Percentiles rank a stretch among this genome's conserved stretches.
Conservation (phyloP, 2,888 invertebrate species). For the Synergus laeviventris region DNA sequence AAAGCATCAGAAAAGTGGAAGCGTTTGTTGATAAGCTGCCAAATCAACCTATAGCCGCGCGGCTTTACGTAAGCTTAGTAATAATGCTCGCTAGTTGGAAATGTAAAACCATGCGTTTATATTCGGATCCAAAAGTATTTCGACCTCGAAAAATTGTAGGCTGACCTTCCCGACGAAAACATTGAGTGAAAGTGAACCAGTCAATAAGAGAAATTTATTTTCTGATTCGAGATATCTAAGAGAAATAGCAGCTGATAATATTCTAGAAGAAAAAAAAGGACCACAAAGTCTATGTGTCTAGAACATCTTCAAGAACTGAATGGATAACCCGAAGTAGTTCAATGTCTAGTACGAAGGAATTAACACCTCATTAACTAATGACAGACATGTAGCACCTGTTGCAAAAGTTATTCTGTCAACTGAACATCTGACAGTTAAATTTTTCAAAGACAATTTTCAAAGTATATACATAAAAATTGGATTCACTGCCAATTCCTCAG, state of each 20-base stretch:
- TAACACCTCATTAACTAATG: background rate
- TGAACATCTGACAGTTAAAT: background rate
- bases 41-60: slow-evolving; percentile 46
- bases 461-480: background rate
- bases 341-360: background rate
- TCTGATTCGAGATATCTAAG: background rate
- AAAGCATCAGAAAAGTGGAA: slow-evolving; percentile 37
- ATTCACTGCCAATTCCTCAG: slow-evolving; percentile 21
- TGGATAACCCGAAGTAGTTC: background rate
- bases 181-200: slow-evolving; percentile 13
- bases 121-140: slow-evolving; percentile 22
- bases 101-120: slow-evolving; percentile 36
- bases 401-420: background rate
- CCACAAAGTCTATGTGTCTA: background rate
- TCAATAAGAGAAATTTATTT: background rate
- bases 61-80: slow-evolving; percentile 57
- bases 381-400: background rate
- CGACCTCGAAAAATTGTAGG: slow-evolving; percentile 11
- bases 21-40: slow-evolving; percentile 47
- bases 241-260: background rate
- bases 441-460: slow-evolving; percentile 6
- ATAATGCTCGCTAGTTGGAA: slow-evolving; percentile 44
- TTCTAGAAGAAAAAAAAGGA: background rate
- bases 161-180: slow-evolving; percentile 15
- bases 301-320: background rate